A percentile compares a stretch with the other conserved stretches of the same genome.
phyloP scores from a whole-genome alignment of 2,797 vertebrate genomes.

The Apogon talboti region DNA sequence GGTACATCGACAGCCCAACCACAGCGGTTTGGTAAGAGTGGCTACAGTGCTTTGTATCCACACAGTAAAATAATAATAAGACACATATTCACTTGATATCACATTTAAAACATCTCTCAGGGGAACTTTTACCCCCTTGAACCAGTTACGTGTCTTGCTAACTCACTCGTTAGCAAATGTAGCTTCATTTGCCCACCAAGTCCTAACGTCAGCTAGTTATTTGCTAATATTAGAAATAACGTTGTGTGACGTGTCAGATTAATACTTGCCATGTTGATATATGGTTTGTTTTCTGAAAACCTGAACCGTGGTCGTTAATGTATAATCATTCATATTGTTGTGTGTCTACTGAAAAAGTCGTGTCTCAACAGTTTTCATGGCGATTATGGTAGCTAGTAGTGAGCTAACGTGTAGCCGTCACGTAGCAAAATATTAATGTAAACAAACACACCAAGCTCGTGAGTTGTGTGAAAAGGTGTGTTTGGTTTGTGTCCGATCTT shows the following conservation, averaged over 20 bases:
- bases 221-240: neutral
- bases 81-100: neutral
- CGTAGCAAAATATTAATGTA: constrained; percentile 64
- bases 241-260: neutral
- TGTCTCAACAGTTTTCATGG: neutral
- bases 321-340: rapidly evolving
- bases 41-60: neutral
- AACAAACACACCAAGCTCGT: constrained; percentile 67
- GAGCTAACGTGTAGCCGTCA: constrained; percentile 46
- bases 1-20: constrained; percentile 23
- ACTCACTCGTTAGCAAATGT: constrained; percentile 35
- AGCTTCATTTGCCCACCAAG: constrained; percentile 31
- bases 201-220: neutral
- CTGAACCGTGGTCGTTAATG: neutral
- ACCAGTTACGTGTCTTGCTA: constrained; percentile 1
- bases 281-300: neutral
- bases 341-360: neutral
- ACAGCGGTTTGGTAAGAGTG: neutral
- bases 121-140: neutral
- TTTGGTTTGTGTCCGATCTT: constrained; percentile 19
- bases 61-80: neutral
- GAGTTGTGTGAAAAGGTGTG: neutral
- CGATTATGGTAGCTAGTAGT: constrained; percentile 14
- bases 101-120: neutral
- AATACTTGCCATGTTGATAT: neutral